phyloP scores from a whole-genome alignment of 1,140 invertebrate genomes.

The Zaprionus kolodkinae region DNA sequence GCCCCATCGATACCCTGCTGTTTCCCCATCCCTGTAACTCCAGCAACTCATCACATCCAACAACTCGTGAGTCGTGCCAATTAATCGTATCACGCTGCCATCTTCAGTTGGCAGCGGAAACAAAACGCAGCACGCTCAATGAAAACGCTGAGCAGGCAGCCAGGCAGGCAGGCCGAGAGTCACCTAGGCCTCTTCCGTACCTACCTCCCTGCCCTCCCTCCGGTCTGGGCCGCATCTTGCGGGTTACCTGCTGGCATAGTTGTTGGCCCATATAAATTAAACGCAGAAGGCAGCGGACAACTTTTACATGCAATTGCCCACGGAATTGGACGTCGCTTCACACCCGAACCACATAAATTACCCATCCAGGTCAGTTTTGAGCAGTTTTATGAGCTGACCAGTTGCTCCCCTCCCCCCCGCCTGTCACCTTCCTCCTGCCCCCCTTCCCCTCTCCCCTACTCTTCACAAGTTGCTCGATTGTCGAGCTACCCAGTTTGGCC shows the following conservation, averaged over 20 bases:
- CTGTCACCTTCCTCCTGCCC: no score
- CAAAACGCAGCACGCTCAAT: slow-evolving; percentile 52
- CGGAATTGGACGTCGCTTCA: slow-evolving; percentile 59
- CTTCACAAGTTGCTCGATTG: slow-evolving; percentile 9
- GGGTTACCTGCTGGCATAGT: slow-evolving; percentile 49
- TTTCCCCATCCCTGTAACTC: background rate
- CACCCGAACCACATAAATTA: slow-evolving; percentile 75
- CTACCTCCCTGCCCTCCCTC: background rate
- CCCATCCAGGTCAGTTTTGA: slow-evolving; percentile 73
- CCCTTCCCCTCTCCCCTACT: background rate
- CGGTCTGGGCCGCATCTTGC: slow-evolving; percentile 39
- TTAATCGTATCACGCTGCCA: slow-evolving; percentile 19
- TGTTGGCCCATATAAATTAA: slow-evolving; percentile 74
- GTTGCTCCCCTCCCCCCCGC: background rate
- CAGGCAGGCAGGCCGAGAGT: background rate
- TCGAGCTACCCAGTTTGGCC: slow-evolving; percentile 4
- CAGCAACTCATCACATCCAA: background rate
- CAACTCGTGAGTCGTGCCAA: background rate
- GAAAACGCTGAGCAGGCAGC: slow-evolving; percentile 65
- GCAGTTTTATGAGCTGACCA: slow-evolving; percentile 62
- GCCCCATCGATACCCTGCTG: background rate
- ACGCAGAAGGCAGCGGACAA: slow-evolving; percentile 68
- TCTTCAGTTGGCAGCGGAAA: slow-evolving; percentile 28
- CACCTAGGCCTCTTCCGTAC: background rate
- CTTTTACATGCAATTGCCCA: slow-evolving; percentile 79